Conservation (phyloP, 2,113 vertebrate species). For the Ariopsis seemanni region DNA sequence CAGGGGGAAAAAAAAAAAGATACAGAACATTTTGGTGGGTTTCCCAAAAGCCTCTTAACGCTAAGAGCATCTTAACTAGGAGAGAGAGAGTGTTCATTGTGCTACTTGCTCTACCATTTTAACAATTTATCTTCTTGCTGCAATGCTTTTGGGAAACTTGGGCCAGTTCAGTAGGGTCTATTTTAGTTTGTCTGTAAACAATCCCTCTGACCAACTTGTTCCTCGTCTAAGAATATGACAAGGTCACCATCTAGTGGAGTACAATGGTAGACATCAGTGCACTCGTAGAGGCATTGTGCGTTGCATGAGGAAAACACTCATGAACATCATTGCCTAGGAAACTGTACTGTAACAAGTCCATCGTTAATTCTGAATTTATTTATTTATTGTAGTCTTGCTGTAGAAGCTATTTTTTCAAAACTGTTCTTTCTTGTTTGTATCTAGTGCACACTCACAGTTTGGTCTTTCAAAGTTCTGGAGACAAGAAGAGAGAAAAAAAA, state of each 20-base stretch:
- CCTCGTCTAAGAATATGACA: slow-evolving; percentile 4
- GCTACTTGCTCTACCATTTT: no score
- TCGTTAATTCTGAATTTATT: not conserved
- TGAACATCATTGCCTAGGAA: no score
- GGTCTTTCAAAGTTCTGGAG: not conserved
- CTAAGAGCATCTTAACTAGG: no score
- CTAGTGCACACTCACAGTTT: not conserved
- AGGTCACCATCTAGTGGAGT: slow-evolving; percentile 64
- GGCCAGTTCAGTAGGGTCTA: not conserved
- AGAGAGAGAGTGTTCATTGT: no score
- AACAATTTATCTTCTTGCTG: no score
- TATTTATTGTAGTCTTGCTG: not conserved
- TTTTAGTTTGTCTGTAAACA: not conserved
- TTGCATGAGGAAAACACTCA: not conserved
- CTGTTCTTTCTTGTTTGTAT: not conserved
- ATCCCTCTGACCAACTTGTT: not conserved
- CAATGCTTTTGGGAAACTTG: no score
- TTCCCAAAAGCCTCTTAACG: no score
- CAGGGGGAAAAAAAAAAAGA: not conserved
- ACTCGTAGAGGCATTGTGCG: not conserved
- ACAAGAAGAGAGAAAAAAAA: not conserved
- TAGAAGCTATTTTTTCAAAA: not conserved
- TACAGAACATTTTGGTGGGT: not conserved
- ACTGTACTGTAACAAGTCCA: not conserved
- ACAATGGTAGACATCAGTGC: not conserved